Evolutionary conservation across 1,140 invertebrate genomes (phyloP).

Genomic region (Zaprionus vittiger): DNA sequence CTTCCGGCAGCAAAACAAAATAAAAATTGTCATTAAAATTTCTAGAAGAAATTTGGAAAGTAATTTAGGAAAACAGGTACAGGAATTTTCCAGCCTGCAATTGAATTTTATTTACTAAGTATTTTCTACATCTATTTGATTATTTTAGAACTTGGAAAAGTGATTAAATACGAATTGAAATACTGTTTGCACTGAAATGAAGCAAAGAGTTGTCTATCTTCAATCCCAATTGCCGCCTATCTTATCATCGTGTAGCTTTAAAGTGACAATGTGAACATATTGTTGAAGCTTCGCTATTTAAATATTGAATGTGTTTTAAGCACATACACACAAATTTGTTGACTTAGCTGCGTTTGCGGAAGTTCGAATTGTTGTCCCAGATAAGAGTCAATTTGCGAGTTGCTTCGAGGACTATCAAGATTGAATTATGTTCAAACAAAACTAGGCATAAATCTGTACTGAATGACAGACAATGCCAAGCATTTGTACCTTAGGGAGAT

Average conservation of each 20-base stretch:
- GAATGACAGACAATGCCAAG: constrained; percentile 41
- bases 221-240: background rate
- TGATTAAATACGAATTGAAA: background rate
- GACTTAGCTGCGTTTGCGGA: constrained; percentile 58
- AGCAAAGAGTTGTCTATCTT: background rate
- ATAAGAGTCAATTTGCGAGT: constrained; percentile 45
- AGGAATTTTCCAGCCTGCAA: background rate
- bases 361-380: constrained; percentile 22
- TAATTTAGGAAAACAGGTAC: constrained; percentile 15
- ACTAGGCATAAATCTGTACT: constrained; percentile 31
- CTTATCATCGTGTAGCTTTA: background rate
- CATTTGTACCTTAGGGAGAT: constrained; percentile 32
- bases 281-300: constrained; percentile 19
- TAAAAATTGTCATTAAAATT: constrained; percentile 22
- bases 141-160: background rate
- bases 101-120: constrained; percentile 5
- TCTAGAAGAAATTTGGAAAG: constrained; percentile 8
- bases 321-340: constrained; percentile 43
- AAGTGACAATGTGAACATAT: constrained; percentile 11
- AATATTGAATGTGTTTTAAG: constrained; percentile 39
- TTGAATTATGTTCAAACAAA: constrained; percentile 51
- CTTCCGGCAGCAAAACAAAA: constrained; percentile 10
- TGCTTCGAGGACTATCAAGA: constrained; percentile 50
- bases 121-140: background rate
- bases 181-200: background rate